These are phyloP conservation scores for Halcyon badia DNA, from an alignment of 2,797 vertebrate species.

Conservation along the genomic window DNA sequence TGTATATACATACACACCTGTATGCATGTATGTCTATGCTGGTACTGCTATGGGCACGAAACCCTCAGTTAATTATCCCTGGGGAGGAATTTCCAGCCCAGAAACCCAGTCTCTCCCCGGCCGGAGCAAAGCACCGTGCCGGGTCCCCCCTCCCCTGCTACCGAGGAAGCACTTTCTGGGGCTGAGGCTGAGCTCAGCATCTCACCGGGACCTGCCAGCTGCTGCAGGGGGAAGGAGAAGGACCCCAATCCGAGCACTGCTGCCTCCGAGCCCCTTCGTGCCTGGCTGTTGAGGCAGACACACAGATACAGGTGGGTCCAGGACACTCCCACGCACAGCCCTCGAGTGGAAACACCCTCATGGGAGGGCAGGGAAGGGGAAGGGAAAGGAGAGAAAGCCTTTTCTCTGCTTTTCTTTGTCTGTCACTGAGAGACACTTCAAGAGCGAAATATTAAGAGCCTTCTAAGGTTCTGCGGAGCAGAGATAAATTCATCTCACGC, in stretches of 20 bases:
- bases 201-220: rapidly evolving
- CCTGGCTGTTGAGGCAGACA: not conserved
- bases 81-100: not conserved
- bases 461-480: not conserved
- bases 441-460: not conserved
- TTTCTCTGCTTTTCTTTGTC: not conserved
- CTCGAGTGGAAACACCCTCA: not conserved
- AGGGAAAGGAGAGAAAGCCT: not conserved
- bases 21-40: not conserved
- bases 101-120: rapidly evolving
- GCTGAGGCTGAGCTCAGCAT: not conserved
- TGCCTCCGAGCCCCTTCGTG: not conserved
- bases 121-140: rapidly evolving
- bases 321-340: not conserved
- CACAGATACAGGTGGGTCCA: not conserved
- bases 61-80: not conserved
- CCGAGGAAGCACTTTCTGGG: not conserved
- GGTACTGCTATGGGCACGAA: not conserved
- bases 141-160: rapidly evolving
- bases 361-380: not conserved
- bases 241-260: not conserved
- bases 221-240: not conserved
- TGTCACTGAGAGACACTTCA: not conserved
- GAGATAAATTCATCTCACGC: not conserved
- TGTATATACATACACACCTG: too few relatives aligned